phyloP scores from a whole-genome alignment of 2,888 invertebrate species.

The Sclerodermus sp. region DNA sequence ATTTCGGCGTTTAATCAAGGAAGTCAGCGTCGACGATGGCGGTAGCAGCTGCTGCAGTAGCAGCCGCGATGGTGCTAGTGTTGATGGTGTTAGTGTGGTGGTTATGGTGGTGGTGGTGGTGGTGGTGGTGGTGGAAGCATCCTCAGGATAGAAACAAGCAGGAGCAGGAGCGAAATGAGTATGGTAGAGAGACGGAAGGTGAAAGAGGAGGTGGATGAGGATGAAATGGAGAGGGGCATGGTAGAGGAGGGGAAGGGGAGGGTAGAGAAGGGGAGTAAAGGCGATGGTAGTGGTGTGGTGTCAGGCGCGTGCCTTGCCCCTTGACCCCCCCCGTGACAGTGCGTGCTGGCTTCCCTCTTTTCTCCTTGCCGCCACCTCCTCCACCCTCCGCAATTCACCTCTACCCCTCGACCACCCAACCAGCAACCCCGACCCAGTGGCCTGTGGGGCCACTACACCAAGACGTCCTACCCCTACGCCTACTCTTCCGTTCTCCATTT shows the following conservation, averaged over 20 bases:
- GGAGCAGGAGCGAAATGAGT: constrained; percentile 15
- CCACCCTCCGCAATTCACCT: too few relatives aligned
- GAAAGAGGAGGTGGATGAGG: constrained; percentile 5
- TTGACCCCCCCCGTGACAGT: constrained; percentile 24
- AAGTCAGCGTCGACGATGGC: constrained; percentile 12
- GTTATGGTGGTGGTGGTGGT: constrained; percentile 7
- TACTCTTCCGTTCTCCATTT: not conserved
- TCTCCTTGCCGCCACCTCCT: not conserved
- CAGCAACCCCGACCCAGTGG: constrained; percentile 3
- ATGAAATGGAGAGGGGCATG: constrained; percentile 10
- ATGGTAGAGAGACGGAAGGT: constrained; percentile 14
- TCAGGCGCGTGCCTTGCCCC: constrained; percentile 27
- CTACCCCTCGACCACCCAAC: too few relatives aligned
- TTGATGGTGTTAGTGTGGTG: too few relatives aligned
- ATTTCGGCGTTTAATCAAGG: not conserved
- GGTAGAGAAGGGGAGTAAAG: constrained; percentile 9
- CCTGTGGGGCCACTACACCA: constrained; percentile 12
- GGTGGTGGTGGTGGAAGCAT: constrained; percentile 6
- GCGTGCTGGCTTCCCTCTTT: constrained; percentile 14
- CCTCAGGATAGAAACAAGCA: too few relatives aligned
- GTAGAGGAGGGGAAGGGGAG: constrained; percentile 13
- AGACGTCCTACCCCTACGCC: too few relatives aligned
- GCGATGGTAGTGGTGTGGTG: constrained; percentile 18
- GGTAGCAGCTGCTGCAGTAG: constrained; percentile 1
- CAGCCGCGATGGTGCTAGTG: too few relatives aligned